Conservation (phyloP, 1,140 invertebrate genomes). For the Drosophila tristis region DNA sequence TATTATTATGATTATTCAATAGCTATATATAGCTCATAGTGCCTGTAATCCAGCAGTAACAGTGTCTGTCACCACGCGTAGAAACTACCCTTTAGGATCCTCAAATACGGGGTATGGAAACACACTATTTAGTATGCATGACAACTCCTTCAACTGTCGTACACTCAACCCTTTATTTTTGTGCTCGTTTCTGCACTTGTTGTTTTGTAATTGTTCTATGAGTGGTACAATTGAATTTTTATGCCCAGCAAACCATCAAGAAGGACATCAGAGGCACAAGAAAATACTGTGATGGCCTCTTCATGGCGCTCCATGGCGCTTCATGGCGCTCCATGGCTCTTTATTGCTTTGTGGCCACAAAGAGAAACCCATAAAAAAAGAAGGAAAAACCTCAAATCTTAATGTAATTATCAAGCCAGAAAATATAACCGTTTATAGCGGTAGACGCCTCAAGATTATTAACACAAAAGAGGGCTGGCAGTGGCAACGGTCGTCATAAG, state of each 20-base stretch:
- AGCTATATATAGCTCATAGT: too few species aligned
- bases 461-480: conserved; percentile 58
- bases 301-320: conserved; percentile 9
- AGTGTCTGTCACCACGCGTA: too few species aligned
- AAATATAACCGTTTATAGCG: conserved; percentile 58
- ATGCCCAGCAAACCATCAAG: conserved; percentile 49
- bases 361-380: conserved; percentile 22
- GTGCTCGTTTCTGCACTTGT: conserved; percentile 32
- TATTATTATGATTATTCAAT: too few species aligned
- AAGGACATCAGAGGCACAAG: conserved; percentile 14
- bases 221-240: conserved; percentile 70
- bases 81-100: not conserved
- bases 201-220: conserved; percentile 71
- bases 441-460: conserved; percentile 73
- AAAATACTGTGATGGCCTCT: conserved; percentile 25
- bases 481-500: conserved; percentile 57
- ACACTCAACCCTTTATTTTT: conserved; percentile 36
- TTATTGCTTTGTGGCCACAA: conserved; percentile 41
- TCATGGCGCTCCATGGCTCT: conserved; percentile 9
- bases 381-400: conserved; percentile 58
- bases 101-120: not conserved
- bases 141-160: conserved; percentile 56
- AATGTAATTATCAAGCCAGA: conserved; percentile 62
- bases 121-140: conserved; percentile 65
- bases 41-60: too few species aligned